A percentile compares a stretch with the other conserved stretches of the same genome.
These are phyloP conservation scores for Neogobius melanostomus DNA, from an alignment of 2,113 vertebrate species.

Conservation along the genomic window DNA sequence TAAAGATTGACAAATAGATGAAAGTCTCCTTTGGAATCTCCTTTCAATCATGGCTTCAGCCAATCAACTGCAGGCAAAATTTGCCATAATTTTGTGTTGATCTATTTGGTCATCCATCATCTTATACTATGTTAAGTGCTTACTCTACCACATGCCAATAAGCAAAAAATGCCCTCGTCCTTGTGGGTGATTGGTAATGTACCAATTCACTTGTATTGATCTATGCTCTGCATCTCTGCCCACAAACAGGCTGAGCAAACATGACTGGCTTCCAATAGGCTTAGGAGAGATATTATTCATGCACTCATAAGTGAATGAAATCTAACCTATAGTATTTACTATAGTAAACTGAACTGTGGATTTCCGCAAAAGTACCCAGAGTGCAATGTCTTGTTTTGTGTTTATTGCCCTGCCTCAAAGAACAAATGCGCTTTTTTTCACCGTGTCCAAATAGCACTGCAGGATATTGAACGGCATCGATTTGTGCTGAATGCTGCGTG, in stretches of 20 bases:
- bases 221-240: not conserved
- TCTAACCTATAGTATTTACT: not conserved
- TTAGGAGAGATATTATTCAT: constrained; percentile 11
- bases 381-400: constrained; percentile 26
- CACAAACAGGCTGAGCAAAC: not conserved
- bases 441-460: constrained; percentile 18
- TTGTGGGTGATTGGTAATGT: constrained; percentile 4
- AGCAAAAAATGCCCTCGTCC: not conserved
- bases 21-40: too few relatives aligned
- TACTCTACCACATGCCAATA: not conserved
- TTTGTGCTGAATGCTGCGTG: constrained; percentile 39
- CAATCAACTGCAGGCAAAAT: too few relatives aligned
- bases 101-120: too few relatives aligned
- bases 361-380: constrained; percentile 7
- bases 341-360: not conserved
- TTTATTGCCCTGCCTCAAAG: constrained; percentile 20
- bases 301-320: not conserved
- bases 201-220: not conserved
- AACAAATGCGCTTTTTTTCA: constrained; percentile 29
- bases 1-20: too few relatives aligned
- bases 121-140: not conserved
- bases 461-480: constrained; percentile 42
- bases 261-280: constrained; percentile 12
- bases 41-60: too few relatives aligned
- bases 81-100: too few relatives aligned